Evolutionary conservation across 2,113 vertebrate genomes (phyloP), one percentile per base, ranked within the genome.

Genomic region (Nannospalax galili): DNA sequence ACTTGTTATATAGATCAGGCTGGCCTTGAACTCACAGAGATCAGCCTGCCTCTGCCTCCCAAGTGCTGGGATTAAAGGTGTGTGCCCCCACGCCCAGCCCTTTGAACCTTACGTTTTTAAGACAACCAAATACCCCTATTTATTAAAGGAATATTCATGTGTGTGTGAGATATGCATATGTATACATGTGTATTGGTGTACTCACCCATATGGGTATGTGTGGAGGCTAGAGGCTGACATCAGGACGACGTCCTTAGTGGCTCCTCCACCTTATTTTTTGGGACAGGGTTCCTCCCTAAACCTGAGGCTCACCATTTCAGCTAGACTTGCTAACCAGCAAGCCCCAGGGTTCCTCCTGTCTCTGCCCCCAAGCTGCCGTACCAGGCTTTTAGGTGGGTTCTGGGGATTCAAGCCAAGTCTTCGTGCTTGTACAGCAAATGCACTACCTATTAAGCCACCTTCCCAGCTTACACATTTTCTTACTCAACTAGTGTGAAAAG

Each of bases 401-500:
- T 42, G 26, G 60, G 9, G 37, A 20, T 16, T 32, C 37, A 42
- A 19, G 16, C 37, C 10, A 64, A 58, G 37, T 42, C 56, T 24
- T 64, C 4, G 40, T 10, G 37, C 37, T 42, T 64, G 15, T 15
- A 30, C 4, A 84, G 60, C 24, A 32, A 30, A 82, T 14, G 24
- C 80, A 12, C 19, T 30, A 20, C 15, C 80, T 26, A 32, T 16
- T 2, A 7, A 40, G 78, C n/a, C 24, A 45, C n/a, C 40, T 20
- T 32, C 78, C 78, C 75, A 82, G 19, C 24, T 37, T 86, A 94
- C 67, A n/a, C n/a, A n/a, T n/a, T 60, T 94, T 85, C 93, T 87
- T 96, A 91, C 92, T 91, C 28, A 94, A 45, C 74, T 91, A 92
- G 78, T 91, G 42, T 91, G 77, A 88, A 94, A 92, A 74, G 28